These are phyloP conservation scores for Ifrita kowaldi DNA, from an alignment of 2,113 vertebrate species.

Conservation along the genomic window DNA sequence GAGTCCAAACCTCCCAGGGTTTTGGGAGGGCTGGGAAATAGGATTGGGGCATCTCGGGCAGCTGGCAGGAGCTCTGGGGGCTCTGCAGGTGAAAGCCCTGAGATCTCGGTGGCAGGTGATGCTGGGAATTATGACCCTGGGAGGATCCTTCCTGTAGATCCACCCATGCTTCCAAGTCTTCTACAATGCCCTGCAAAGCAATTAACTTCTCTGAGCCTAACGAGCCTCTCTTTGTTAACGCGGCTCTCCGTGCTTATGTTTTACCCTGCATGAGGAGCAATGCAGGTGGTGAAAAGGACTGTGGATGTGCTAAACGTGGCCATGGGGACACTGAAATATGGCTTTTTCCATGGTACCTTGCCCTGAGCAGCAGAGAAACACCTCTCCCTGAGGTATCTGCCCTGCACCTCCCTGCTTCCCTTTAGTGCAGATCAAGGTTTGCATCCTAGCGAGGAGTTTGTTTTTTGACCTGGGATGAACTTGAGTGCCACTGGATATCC, in stretches of 20 bases:
- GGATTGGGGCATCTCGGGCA: neutral
- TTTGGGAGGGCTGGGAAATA: neutral
- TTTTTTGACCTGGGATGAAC: neutral
- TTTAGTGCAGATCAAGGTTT: neutral
- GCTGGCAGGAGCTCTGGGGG: neutral
- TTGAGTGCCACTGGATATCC: neutral
- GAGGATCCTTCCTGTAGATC: neutral
- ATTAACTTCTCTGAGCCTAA: neutral
- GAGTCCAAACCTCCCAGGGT: too few relatives aligned
- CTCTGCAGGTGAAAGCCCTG: neutral
- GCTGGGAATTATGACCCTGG: neutral
- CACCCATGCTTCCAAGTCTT: neutral
- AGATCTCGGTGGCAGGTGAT: fast-evolving
- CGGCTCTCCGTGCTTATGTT: neutral
- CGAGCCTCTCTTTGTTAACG: fast-evolving
- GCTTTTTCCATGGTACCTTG: neutral
- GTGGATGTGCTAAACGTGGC: neutral
- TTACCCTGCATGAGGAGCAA: neutral
- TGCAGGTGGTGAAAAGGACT: neutral
- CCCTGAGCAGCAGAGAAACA: neutral
- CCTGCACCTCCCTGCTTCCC: neutral
- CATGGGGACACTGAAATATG: neutral
- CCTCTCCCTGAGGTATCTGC: neutral
- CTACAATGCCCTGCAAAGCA: neutral
- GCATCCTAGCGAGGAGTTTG: neutral